A percentile compares a stretch with the other conserved stretches of the same genome.
phyloP scores from a whole-genome alignment of 2,113 vertebrate species.

The Pardalotus punctatus region DNA sequence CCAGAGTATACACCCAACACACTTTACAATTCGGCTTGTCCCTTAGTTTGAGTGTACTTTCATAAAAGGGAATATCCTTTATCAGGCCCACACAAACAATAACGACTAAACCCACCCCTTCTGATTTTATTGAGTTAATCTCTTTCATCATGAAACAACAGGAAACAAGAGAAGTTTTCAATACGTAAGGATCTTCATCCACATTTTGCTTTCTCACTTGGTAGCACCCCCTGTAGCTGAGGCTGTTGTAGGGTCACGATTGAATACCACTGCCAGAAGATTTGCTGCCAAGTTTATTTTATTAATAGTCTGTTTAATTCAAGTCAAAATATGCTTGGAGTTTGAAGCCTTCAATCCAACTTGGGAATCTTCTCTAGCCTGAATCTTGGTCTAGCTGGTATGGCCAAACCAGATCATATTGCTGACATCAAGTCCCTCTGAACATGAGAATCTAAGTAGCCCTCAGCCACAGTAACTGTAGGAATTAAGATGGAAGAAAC shows the following conservation, averaged over 20 bases:
- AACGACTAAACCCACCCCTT: background rate
- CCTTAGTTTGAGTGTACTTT: background rate
- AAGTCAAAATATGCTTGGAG: background rate
- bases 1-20: background rate
- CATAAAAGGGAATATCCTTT: background rate
- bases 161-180: background rate
- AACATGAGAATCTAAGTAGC: background rate
- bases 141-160: background rate
- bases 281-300: background rate
- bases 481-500: background rate
- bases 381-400: background rate
- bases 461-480: background rate
- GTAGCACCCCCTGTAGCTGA: background rate
- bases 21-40: background rate
- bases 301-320: background rate
- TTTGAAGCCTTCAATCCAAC: background rate
- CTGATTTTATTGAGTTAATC: background rate
- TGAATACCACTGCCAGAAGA: background rate
- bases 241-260: background rate
- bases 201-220: background rate
- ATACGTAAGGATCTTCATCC: background rate
- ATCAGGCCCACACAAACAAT: background rate
- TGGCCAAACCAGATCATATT: background rate
- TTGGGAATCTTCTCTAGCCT: background rate
- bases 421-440: background rate